Base-by-base conservation (phyloP, 1,140 invertebrate species). In the Philaenus spumarius region DNA sequence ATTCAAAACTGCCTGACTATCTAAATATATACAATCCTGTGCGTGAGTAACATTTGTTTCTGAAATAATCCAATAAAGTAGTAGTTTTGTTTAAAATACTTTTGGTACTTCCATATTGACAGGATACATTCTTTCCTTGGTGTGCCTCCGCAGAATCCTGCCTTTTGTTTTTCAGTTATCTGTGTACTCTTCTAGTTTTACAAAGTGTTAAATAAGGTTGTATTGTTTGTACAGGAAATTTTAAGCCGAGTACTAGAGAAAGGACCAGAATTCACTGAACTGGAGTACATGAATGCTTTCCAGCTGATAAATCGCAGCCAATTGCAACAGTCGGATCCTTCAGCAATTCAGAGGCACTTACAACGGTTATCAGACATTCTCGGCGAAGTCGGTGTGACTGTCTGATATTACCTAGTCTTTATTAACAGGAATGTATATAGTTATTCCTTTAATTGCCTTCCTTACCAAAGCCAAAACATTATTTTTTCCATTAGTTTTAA, bases 211-310 rank as follows among this genome's bases (percentile, higher is more conserved):
- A 5, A 46, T 46, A n/a, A n/a, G n/a, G 60, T 9, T 34, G n/a
- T n/a, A n/a, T n/a, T n/a, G n/a, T n/a, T 42, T 60, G 70, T 71
- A 2, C 72, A 93, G 86, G 91, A 95, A 73, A 89, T 97, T 66
- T 77, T 97, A 26, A 84, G 84, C 64, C 76, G 77, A 20, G 82
- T 95, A 4, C 73, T 90, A 37, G 90, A 94, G 68, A 83, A 87
- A 64, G 90, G 90, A 14, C 82, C 87, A 0, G 80, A 86, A 68
- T 94, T 92, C 73, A 85, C 87, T 1, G 87, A 91, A 71, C 73
- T 91, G 64, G 90, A 94, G 69, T 90, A 93, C 69, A 82, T 90
- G 68, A 90, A 90, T 73, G 87, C 86, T 14, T 80, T 94, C 63
- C 86, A 91, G 65, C 76, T 93, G 30, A 74, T 86, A 9, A 75